Evolutionary conservation across 2,888 invertebrate genomes (phyloP).

Genomic region (Drosophila borborema): DNA sequence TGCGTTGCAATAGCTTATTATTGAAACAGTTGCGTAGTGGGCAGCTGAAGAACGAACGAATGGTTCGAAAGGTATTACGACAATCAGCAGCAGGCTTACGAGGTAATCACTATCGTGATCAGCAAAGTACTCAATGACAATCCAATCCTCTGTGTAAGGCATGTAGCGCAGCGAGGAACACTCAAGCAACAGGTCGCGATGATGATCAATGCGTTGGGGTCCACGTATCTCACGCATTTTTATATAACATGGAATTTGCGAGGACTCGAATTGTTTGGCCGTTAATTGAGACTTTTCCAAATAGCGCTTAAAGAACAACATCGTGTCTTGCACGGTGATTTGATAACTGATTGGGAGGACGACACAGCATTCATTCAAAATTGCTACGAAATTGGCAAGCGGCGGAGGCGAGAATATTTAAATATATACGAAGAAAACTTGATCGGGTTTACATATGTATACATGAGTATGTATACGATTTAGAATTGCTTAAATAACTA

Average conservation of each 20-base stretch:
- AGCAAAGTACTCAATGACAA: slow-evolving; percentile 81
- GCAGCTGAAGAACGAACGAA: not conserved
- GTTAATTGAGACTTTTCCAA: slow-evolving; percentile 77
- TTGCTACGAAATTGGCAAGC: slow-evolving; percentile 48
- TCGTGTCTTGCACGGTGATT: slow-evolving; percentile 36
- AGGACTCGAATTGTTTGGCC: slow-evolving; percentile 75
- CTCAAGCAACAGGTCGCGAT: slow-evolving; percentile 70
- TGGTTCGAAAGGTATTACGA: not conserved
- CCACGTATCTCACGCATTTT: slow-evolving; percentile 79
- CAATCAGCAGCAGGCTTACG: slow-evolving; percentile 65
- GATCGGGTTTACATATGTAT: slow-evolving; percentile 12
- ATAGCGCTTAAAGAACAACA: slow-evolving; percentile 82
- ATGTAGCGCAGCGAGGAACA: slow-evolving; percentile 64
- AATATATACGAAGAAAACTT: slow-evolving; percentile 37
- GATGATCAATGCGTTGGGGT: slow-evolving; percentile 62
- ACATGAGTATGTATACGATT: not conserved
- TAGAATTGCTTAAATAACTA: not conserved
- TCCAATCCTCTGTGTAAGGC: slow-evolving; percentile 79
- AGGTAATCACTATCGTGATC: slow-evolving; percentile 83
- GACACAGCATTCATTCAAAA: slow-evolving; percentile 2
- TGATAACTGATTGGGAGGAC: slow-evolving; percentile 40
- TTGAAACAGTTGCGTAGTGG: slow-evolving; percentile 2
- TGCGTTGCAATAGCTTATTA: slow-evolving; percentile 4
- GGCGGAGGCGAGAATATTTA: slow-evolving; percentile 5
- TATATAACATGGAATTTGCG: slow-evolving; percentile 76